Conservation (phyloP, 1,140 invertebrate genomes). For the Lutraria rhynchaena region DNA sequence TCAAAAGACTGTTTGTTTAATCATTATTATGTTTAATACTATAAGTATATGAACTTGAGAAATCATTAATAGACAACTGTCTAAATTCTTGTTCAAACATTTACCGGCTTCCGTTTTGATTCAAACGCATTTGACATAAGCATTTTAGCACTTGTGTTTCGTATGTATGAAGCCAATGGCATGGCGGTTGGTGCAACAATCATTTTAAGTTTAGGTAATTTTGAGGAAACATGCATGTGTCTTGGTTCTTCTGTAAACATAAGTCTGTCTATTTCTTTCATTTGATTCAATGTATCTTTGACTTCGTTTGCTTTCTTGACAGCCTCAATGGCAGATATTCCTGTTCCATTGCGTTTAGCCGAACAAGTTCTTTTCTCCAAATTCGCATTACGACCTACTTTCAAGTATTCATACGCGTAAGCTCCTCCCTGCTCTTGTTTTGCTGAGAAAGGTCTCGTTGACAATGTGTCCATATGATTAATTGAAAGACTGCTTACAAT, state of each 20-base stretch:
- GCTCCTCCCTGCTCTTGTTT: conserved; percentile 4
- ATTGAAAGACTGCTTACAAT: conserved; percentile 2
- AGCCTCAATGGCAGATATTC: conserved; percentile 15
- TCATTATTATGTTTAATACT: too few species aligned
- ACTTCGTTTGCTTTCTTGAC: conserved; percentile 43
- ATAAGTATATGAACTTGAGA: too few species aligned
- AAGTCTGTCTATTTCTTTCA: conserved; percentile 39
- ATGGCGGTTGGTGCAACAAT: conserved; percentile 43
- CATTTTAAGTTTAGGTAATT: conserved; percentile 40
- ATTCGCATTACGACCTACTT: not conserved
- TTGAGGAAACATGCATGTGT: not conserved
- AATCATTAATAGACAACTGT: too few species aligned
- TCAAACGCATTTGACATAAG: conserved; percentile 24
- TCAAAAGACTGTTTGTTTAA: too few species aligned
- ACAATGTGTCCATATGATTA: not conserved
- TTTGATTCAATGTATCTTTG: conserved; percentile 6
- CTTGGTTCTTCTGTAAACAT: conserved; percentile 9
- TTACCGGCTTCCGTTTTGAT: not conserved
- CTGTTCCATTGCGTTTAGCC: not conserved
- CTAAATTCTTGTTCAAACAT: too few species aligned
- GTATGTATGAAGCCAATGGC: conserved; percentile 30
- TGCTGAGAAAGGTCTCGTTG: not conserved
- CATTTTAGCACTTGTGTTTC: conserved; percentile 48
- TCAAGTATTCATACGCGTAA: conserved; percentile 32
- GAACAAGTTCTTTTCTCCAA: conserved; percentile 1